Evolutionary conservation across 2,797 vertebrate genomes (phyloP).

Genomic region (Oryzias dopingdopingensis): DNA sequence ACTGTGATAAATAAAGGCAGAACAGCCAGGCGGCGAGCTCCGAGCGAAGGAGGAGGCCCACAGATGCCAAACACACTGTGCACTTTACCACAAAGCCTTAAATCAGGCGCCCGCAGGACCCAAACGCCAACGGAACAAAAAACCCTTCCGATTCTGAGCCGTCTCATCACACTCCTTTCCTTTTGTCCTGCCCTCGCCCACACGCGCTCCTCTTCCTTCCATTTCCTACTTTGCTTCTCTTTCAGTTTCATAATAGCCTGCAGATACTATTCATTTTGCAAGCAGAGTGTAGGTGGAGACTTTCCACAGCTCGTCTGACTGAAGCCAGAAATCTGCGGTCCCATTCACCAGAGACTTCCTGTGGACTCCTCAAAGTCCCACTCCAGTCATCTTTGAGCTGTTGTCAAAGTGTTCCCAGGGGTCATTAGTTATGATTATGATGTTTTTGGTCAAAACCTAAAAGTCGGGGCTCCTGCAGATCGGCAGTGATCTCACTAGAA

Average conservation of each 20-base stretch:
- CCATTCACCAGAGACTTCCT: no score
- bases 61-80: constrained; percentile 1
- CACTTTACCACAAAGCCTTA: constrained; percentile 4
- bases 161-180: not conserved
- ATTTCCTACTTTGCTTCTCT: constrained; percentile 21
- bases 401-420: no score
- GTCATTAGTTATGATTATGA: no score
- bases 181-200: constrained; percentile 26
- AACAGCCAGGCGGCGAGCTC: not conserved
- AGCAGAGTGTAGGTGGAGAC: constrained; percentile 54
- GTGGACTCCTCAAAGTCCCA: no score
- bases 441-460: no score
- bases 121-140: constrained; percentile 9
- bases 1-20: constrained; percentile 3
- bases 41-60: not conserved
- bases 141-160: not conserved
- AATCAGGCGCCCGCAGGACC: constrained; percentile 11
- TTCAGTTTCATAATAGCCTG: constrained; percentile 48
- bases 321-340: constrained; percentile 3
- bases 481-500: no score
- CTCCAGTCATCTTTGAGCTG: no score
- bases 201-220: constrained; percentile 16
- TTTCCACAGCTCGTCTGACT: constrained; percentile 34
- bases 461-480: no score
- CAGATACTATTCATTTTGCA: constrained; percentile 59